phyloP scores from a whole-genome alignment of 2,797 vertebrate species.

The Chrysolophus pictus region DNA sequence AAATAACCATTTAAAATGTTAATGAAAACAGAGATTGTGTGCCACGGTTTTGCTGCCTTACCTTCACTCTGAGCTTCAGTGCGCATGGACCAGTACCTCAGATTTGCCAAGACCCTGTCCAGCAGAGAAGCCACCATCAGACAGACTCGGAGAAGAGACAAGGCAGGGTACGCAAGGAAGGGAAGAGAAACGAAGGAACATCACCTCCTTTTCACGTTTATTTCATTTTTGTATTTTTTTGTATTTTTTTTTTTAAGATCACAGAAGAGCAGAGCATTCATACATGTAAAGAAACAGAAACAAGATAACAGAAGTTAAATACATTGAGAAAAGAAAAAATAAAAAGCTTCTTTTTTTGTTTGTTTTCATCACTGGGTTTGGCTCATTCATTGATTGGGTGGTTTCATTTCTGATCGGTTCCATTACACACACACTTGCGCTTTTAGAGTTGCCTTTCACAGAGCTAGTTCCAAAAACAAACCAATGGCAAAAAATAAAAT shows the following conservation, averaged over 20 bases:
- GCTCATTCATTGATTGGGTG: conserved; percentile 51
- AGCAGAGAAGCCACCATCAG: not conserved
- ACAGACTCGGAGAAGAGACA: not conserved
- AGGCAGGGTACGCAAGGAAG: not conserved
- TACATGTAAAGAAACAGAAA: conserved; percentile 85
- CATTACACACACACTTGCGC: conserved; percentile 76
- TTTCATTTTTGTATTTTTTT: conserved; percentile 81
- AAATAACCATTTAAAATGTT: conserved; percentile 75
- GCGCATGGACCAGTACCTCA: not conserved
- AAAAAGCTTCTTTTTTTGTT: conserved; percentile 63
- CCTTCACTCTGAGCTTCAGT: not conserved
- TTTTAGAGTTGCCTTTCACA: conserved; percentile 77
- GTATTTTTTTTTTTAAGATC: conserved; percentile 81
- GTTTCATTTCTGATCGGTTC: conserved; percentile 32
- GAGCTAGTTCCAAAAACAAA: conserved; percentile 79
- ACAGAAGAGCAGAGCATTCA: conserved; percentile 87
- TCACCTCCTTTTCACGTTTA: conserved; percentile 81
- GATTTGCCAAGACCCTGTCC: not conserved
- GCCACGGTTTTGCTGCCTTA: conserved; percentile 21
- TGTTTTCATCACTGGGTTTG: conserved; percentile 52
- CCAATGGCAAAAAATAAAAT: conserved; percentile 75
- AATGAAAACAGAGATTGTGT: conserved; percentile 58
- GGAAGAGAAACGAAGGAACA: conserved; percentile 66
- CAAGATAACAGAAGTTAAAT: conserved; percentile 84
- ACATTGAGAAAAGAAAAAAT: conserved; percentile 79